Base-by-base conservation (phyloP, 1,140 invertebrate genomes). In the Spodoptera frugiperda region DNA sequence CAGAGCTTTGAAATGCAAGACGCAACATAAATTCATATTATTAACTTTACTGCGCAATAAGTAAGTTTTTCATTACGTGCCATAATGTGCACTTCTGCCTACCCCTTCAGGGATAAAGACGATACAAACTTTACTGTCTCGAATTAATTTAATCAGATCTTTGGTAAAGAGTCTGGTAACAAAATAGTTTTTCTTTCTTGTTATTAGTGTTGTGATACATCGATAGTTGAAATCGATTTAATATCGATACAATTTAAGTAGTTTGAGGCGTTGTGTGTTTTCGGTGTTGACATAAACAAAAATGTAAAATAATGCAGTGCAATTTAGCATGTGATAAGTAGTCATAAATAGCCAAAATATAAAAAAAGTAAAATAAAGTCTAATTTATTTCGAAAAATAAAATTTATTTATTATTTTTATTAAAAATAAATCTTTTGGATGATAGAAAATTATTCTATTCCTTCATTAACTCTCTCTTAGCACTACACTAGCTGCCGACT, bases 111-210 rank as follows among this genome's bases (percentile, higher is more conserved):
- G n/a, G n/a, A n/a, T n/a, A n/a, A n/a, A n/a, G n/a, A n/a, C n/a
- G n/a, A n/a, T n/a, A n/a, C n/a, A n/a, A n/a, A 0, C 25, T 30
- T 51, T 68, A 51, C 9, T 14, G 14, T 33, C 6, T 9, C n/a
- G 6, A 25, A 67, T 67, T 3, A 53, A 17, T 17, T 6, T 53
- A 53, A 63, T 68, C 65, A 68, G 65, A 68, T 53, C 65, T 53
- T 53, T 68, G 65, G 65, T 48, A 14, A 53, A 11, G 21, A 53
- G 17, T 44, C 9, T 33, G 65, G 63, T 68, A 68, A 68, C 65
- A 63, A 46, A 19, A 63, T 46, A 59, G 25, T 33, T 59, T 15
- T 8, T 44, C 10, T 44, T 19, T 19, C 6, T 10, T 10, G 15
- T 44, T 15, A 44, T 10, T 63, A 44, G 6, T 63, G 15, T 63